phyloP scores from a whole-genome alignment of 92 coral and sea anemone genomes.

The Bergia sp. region DNA sequence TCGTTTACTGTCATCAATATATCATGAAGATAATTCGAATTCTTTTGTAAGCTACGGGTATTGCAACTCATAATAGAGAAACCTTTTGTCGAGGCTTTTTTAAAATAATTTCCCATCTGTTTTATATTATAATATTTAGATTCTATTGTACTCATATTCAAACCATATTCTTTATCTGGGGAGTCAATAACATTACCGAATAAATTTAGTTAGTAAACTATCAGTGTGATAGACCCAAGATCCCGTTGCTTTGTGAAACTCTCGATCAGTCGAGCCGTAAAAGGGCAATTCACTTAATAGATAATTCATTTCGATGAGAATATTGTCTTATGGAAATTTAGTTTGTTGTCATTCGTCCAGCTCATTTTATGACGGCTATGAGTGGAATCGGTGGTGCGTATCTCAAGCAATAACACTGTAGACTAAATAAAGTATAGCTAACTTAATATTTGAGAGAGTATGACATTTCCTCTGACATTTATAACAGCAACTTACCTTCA shows the following conservation, averaged over 20 bases:
- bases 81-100: too few relatives aligned
- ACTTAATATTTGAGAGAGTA: neutral
- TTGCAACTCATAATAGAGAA: too few relatives aligned
- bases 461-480: neutral
- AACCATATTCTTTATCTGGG: too few relatives aligned
- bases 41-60: too few relatives aligned
- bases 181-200: neutral
- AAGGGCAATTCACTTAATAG: neutral
- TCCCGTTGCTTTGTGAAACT: neutral
- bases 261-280: neutral
- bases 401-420: neutral
- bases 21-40: too few relatives aligned
- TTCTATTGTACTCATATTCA: too few relatives aligned
- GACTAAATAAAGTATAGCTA: neutral
- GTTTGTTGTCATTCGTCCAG: neutral
- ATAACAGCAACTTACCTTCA: neutral
- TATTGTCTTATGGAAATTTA: neutral
- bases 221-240: neutral
- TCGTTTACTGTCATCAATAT: too few relatives aligned
- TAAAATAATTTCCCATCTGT: too few relatives aligned
- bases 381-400: slow-evolving; percentile 22
- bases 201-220: slow-evolving; percentile 5
- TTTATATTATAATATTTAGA: too few relatives aligned
- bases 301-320: neutral
- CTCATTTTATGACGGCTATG: neutral